phyloP scores from a whole-genome alignment of 2,113 vertebrate species.

The cattle (Bos taurus) region ARS-UCD2.0 NC_037357.1:123208501-123209000 shows the following conservation, averaged over 20 bases:
- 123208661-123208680: not conserved
- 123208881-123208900: not conserved
- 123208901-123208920: not conserved
- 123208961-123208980: not conserved
- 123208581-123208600: not conserved
- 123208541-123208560: slow-evolving; percentile 5
- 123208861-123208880: not conserved
- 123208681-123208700: not conserved
- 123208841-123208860: not conserved
- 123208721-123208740: not conserved
- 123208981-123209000: not conserved
- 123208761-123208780: not conserved
- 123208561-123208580: not conserved
- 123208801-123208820: not conserved
- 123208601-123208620: not conserved
- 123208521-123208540: not conserved
- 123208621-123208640: not conserved
- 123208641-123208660: not conserved
- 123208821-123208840: not conserved
- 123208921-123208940: not conserved
- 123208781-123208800: not conserved
- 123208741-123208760: not conserved
- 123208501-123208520: not conserved
- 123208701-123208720: not conserved
- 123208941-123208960: not conserved